Evolutionary conservation across 2,888 invertebrate genomes (phyloP), one percentile per base, ranked within the genome.

Genomic region (Conchocele bisecta): DNA sequence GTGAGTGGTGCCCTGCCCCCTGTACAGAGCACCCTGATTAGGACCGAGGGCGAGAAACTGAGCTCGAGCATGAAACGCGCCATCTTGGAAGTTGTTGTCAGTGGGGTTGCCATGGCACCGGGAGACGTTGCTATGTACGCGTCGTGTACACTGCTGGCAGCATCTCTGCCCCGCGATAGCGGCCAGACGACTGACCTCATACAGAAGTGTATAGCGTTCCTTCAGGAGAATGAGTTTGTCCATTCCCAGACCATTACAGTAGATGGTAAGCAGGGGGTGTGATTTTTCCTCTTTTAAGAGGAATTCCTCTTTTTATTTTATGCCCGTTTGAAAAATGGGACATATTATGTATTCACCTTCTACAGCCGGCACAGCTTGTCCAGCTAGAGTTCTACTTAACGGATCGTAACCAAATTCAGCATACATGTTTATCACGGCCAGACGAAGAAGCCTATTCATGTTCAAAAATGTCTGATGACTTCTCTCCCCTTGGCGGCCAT

Each of bases 151-250:
- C 92, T 98, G 77, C 89, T 95, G 46, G 92, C 93, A 24, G 90
- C 92, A 20, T 89, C 89, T 11, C 64, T 89, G 26, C 90, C 92
- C 69, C 85, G 91, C 73, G 84, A 88, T 24, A 74, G 76, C n/a
- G 60, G 57, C 20, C 71, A 70, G 13, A 78, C 71, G 2, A 50
- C 63, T 6, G 70, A 70, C 33, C 77, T 86, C 46, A 93, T 94
- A 54, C 68, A 89, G 28, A 84, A 87, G 31, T 93, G 93, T 64
- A 91, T 97, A 2, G 90, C 94, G 28, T 96, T 95, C 91, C 92
- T 98, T 54, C 92, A 93, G 54, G 94, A 94, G 68, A 96, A 95
- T 92, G 97, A 98, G 91, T 95, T 98, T 89, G 93, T 98, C n/a
- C 84, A 86, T 28, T 65, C 85, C n/a, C 81, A 83, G 46, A 72